Base-by-base conservation (phyloP, 1,140 invertebrate genomes). In the Thaumatotibia leucotreta region DNA sequence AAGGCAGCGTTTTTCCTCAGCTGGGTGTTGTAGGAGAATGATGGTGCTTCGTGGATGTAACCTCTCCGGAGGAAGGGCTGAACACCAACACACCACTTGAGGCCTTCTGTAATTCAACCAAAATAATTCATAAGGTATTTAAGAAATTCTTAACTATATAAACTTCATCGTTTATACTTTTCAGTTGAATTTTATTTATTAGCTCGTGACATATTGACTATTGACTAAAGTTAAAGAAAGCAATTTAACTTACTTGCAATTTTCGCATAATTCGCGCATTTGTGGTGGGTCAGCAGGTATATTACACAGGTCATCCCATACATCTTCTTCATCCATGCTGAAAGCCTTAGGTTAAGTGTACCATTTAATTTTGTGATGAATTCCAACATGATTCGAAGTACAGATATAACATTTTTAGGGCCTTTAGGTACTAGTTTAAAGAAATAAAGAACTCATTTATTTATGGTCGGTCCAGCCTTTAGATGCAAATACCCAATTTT, bases 21-120 rank as follows among this genome's bases (percentile, higher is more conserved):
- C 97, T 11, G 97, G 97, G 93, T 99, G 97, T 83, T 98, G 97
- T 1, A 99, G 91, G 66, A 98, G 93, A 68, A 97, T 94, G 49
- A 98, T 91, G 76, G 92, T 93, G 61, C 95, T 96, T 64, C 91
- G 84, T 8, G 95, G 94, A 52, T 87, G 80, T 5, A 98, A 72
- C 22, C 93, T 94, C 64, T 94, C 91, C 64, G 93, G 89, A 10
- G 97, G 96, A 65, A 98, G 87, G 49, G 94, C 96, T 23, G 93
- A 92, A 89, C 97, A 98, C 96, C 97, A 98, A 83, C 97, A 99
- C 29, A 98, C 97, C 45, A 92, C 93, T n/a, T 88, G 78, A 9
- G 97, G 97, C 73, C 97, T 94, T 61, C 97, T 98, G 76, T 92
- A 82, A 63, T 58, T 14, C 17, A 74, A 62, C 64, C 14, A 64